Conservation (phyloP, 2,113 vertebrate genomes). For the Phylloscopus whistleri region DNA sequence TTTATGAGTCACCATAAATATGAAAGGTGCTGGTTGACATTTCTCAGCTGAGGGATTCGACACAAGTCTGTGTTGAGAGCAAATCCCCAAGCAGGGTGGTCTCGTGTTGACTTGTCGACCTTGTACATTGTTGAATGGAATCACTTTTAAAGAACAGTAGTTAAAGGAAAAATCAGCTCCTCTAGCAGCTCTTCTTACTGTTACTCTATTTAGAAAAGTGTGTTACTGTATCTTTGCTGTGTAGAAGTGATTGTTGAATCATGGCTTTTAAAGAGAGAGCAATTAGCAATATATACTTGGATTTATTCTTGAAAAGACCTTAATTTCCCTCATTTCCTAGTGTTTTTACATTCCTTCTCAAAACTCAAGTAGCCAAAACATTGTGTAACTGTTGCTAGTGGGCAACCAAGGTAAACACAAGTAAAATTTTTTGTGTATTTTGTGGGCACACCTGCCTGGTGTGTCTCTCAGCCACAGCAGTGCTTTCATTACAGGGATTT, state of each 20-base stretch:
- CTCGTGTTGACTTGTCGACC: slow-evolving; percentile 76
- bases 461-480: background rate
- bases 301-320: background rate
- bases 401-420: slow-evolving; percentile 4
- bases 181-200: slow-evolving; percentile 39
- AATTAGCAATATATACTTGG: background rate
- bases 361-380: background rate
- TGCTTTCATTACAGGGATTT: background rate
- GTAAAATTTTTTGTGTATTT: background rate
- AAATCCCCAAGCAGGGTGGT: slow-evolving; percentile 81
- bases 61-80: slow-evolving; percentile 67
- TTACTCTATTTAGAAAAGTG: background rate
- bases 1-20: slow-evolving; percentile 86
- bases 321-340: background rate
- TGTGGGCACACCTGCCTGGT: background rate
- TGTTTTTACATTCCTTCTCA: background rate
- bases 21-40: slow-evolving; percentile 85
- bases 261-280: background rate
- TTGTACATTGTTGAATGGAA: slow-evolving; percentile 71
- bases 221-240: background rate
- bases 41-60: slow-evolving; percentile 80
- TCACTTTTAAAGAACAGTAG: slow-evolving; percentile 81
- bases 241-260: background rate
- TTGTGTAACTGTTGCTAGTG: background rate
- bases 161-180: slow-evolving; percentile 60